These are phyloP conservation scores for Hetaerina titia DNA, from an alignment of 2,888 invertebrate genomes.

Conservation along the genomic window DNA sequence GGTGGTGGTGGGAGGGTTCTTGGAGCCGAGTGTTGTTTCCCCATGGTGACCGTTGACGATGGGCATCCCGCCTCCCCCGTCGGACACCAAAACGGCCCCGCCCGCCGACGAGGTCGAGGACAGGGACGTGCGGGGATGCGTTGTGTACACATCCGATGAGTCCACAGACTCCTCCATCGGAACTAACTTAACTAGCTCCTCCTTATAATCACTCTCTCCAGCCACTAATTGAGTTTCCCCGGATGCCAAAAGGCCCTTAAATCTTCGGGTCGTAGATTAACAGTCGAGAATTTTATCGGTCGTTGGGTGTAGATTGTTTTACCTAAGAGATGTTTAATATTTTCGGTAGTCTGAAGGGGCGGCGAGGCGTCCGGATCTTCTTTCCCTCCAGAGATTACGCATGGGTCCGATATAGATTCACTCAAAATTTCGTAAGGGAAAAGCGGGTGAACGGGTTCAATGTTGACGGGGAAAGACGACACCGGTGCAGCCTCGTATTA, in stretches of 20 bases:
- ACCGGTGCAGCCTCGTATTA: no score
- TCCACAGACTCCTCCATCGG: conserved; percentile 75
- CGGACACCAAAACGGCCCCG: conserved; percentile 73
- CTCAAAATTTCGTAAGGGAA: neutral
- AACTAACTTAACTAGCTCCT: conserved; percentile 76
- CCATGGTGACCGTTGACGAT: conserved; percentile 70
- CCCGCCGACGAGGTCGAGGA: conserved; percentile 69
- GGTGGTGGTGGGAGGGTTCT: conserved; percentile 84
- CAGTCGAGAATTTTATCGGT: conserved; percentile 49
- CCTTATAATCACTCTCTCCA: conserved; percentile 73
- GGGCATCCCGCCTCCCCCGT: conserved; percentile 71
- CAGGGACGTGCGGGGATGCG: conserved; percentile 52
- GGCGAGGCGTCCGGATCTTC: conserved; percentile 30
- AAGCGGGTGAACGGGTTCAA: no score
- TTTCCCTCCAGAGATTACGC: conserved; percentile 19
- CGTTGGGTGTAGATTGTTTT: conserved; percentile 19
- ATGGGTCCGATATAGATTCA: neutral
- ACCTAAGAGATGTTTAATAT: neutral
- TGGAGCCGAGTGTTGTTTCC: conserved; percentile 47
- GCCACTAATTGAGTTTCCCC: neutral
- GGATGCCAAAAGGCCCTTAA: neutral
- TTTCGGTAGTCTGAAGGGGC: neutral
- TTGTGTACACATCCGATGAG: conserved; percentile 49
- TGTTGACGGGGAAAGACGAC: no score
- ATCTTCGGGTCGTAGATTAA: neutral